Percentiles rank a stretch among this genome's conserved stretches.
phyloP scores from a whole-genome alignment of 2,888 invertebrate species.

The Stratiomys singularior region DNA sequence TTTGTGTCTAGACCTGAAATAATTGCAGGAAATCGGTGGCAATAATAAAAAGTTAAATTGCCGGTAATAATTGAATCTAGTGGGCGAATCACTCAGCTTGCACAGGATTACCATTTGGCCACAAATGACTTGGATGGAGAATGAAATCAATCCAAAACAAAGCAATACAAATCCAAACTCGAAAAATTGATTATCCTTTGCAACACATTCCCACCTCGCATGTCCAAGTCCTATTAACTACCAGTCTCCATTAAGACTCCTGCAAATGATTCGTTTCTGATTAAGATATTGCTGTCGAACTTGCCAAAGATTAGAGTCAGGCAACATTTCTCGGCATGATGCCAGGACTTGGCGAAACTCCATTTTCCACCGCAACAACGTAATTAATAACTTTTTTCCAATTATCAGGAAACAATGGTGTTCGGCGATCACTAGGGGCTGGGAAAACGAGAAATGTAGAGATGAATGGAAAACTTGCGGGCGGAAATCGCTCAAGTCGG shows the following conservation, averaged over 20 bases:
- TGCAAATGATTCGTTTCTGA: constrained; percentile 45
- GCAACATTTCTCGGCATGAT: constrained; percentile 12
- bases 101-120: no score
- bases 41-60: not conserved
- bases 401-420: constrained; percentile 40
- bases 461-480: not conserved
- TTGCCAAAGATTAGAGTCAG: constrained; percentile 21
- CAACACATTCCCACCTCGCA: constrained; percentile 12
- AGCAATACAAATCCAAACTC: no score
- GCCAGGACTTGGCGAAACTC: constrained; percentile 30
- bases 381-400: constrained; percentile 45
- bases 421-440: not conserved
- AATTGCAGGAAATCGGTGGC: not conserved
- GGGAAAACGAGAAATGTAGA: constrained; percentile 13
- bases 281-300: constrained; percentile 31
- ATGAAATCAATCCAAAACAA: no score
- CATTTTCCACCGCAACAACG: constrained; percentile 31
- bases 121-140: no score
- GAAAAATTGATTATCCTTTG: constrained; percentile 14
- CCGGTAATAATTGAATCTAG: no score
- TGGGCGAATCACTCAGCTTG: no score
- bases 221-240: constrained; percentile 34
- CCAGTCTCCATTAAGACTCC: constrained; percentile 13
- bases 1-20: not conserved
- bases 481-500: constrained; percentile 17